Base-by-base conservation (phyloP, 2,797 vertebrate genomes). In the Pseudotriccus pelzelni region DNA sequence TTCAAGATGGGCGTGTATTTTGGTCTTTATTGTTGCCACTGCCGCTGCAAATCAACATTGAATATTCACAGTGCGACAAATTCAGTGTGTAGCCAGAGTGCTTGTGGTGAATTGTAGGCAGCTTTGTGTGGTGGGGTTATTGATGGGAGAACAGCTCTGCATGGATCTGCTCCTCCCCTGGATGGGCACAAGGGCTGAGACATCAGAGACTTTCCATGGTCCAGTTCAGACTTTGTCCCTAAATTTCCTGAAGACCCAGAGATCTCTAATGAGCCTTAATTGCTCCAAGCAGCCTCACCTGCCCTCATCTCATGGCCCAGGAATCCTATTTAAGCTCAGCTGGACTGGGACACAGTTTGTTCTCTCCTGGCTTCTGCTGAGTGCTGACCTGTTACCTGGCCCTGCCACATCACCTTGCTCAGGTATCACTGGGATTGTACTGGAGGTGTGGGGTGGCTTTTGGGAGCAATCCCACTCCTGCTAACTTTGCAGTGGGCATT, bases 361-460 rank as follows among this genome's bases (percentile, higher is more conserved):
- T 70, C 41, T 11, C 32, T 59, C 5, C 8, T 34, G 63, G n/a
- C 3, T 6, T 52, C 27, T 52, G 30, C 13, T n/a, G 46, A 18
- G 25, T 37, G 23, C 9, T n/a, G 55, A 6, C 10, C 17, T 64
- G 32, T 25, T 0, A 0, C 9, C 27, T 47, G 56, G 17, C 7
- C n/a, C 14, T 56, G 68, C 39, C 5, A 0, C 14, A 4, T 34
- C 7, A 1, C 9, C 23, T 25, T 50, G 76, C n/a, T 37, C 16
- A 20, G 62, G 16, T 32, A 4, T 7, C 14, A 18, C 10, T 7
- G 1, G 1, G 23, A 1, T 8, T 4, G 3, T 2, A 3, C 17
- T 4, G 0, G n/a, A 1, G 3, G 3, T 14, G 30, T 0, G 1
- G 50, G 11, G 37, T 58, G 49, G 4, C 9, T 32, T 46, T 22